A percentile compares a stretch with the other conserved stretches of the same genome.
Evolutionary conservation across 2,113 vertebrate species (phyloP).

Genomic region (Dascyllus trimaculatus): DNA sequence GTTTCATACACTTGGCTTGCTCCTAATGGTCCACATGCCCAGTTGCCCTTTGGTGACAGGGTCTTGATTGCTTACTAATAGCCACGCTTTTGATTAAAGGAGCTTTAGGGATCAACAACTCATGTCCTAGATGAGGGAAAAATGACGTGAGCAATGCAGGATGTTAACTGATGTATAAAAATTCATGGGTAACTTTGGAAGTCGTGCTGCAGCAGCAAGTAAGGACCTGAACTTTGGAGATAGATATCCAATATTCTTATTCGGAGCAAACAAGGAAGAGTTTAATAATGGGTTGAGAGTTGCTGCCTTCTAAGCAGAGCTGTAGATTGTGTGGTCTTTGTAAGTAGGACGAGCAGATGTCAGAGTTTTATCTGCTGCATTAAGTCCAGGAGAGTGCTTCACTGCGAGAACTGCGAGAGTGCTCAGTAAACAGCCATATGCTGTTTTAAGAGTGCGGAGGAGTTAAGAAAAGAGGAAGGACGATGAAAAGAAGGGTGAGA

Average conservation of each 20-base stretch:
- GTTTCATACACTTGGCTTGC: conserved; percentile 22
- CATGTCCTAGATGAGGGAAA: conserved; percentile 40
- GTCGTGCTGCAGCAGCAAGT: not conserved
- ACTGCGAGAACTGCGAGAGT: conserved; percentile 65
- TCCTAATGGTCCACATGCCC: conserved; percentile 22
- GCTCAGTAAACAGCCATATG: conserved; percentile 73
- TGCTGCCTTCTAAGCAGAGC: conserved; percentile 54
- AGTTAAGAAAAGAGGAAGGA: conserved; percentile 6
- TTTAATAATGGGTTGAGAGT: conserved; percentile 27
- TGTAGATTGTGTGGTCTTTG: conserved; percentile 65
- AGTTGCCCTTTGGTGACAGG: conserved; percentile 36
- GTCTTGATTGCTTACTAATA: conserved; percentile 58
- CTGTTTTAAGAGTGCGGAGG: conserved; percentile 43
- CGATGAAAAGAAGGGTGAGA: conserved; percentile 14
- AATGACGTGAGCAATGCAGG: conserved; percentile 22
- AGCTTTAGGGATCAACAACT: conserved; percentile 60
- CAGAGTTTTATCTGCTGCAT: conserved; percentile 78
- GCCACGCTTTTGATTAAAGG: conserved; percentile 49
- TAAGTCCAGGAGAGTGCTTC: conserved; percentile 78
- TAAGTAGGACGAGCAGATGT: conserved; percentile 85
- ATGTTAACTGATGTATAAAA: conserved; percentile 27
- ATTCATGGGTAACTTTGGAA: conserved; percentile 23
- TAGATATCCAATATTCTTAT: conserved; percentile 34
- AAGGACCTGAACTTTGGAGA: conserved; percentile 31
- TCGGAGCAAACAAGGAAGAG: not conserved